These are phyloP conservation scores for Megalurothrips usitatus DNA, from an alignment of 2,888 invertebrate species.

Conservation along the genomic window DNA sequence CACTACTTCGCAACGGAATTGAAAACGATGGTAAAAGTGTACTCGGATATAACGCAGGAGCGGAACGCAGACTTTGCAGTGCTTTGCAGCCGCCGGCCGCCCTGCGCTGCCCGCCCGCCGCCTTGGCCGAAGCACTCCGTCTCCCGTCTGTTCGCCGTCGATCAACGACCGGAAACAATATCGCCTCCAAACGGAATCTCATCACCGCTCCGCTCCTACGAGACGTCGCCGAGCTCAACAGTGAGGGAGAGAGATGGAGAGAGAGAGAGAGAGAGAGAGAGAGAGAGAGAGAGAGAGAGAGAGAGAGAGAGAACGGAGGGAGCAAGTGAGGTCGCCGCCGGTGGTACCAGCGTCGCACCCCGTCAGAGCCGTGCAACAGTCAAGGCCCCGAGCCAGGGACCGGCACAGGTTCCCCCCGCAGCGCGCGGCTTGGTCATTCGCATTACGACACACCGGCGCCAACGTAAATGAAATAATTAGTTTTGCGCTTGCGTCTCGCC, in stretches of 20 bases:
- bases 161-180: conserved; percentile 1
- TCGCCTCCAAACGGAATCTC: not conserved
- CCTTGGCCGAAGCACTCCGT: not conserved
- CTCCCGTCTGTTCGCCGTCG: not conserved
- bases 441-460: conserved; percentile 14
- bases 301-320: no score
- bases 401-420: not conserved
- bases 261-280: no score
- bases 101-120: no score
- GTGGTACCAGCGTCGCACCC: not conserved
- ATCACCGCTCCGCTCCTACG: not conserved
- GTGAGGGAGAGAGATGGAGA: no score
- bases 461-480: conserved; percentile 20
- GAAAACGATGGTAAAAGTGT: no score
- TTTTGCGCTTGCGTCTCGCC: not conserved
- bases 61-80: no score
- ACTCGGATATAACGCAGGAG: no score
- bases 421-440: not conserved
- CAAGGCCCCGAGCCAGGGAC: not conserved
- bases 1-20: no score
- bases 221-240: no score
- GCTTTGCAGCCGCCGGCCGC: no score
- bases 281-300: no score
- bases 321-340: not conserved
- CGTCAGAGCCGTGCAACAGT: no score